Percentiles rank a stretch among this genome's conserved stretches.
Evolutionary conservation across 2,888 invertebrate species (phyloP).

Genomic region (Rambutsinella grinnellia): DNA sequence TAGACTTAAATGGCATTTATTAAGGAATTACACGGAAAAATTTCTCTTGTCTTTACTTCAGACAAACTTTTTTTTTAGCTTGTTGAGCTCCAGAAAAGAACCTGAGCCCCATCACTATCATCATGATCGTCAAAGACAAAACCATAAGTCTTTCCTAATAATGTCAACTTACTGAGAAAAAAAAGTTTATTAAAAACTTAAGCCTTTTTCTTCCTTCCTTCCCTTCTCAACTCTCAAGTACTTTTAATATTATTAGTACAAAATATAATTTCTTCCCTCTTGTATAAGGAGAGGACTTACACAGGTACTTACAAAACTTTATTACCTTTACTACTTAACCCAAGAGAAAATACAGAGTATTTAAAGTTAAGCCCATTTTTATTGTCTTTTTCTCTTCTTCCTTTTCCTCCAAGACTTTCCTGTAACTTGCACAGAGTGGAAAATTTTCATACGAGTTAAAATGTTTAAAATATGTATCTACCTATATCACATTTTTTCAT

Average conservation of each 20-base stretch:
- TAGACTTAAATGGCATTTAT: background rate
- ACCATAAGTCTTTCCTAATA: constrained; percentile 40
- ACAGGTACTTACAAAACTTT: constrained; percentile 28
- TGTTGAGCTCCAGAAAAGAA: background rate
- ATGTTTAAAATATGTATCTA: too few relatives aligned
- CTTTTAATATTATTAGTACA: constrained; percentile 20
- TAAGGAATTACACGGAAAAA: background rate
- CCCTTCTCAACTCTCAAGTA: too few relatives aligned
- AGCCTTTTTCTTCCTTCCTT: background rate
- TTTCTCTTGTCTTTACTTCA: background rate
- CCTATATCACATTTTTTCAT: constrained; percentile 6
- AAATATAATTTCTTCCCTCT: constrained; percentile 13
- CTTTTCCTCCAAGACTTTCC: too few relatives aligned
- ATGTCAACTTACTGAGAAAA: constrained; percentile 23
- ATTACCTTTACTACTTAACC: constrained; percentile 14
- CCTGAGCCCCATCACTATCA: constrained; percentile 9
- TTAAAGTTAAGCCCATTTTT: constrained; percentile 45
- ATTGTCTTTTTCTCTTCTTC: constrained; percentile 20
- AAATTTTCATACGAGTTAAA: too few relatives aligned
- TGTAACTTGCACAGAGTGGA: too few relatives aligned
- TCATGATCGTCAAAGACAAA: background rate
- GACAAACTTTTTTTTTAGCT: background rate
- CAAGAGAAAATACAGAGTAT: constrained; percentile 6
- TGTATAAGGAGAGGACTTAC: background rate
- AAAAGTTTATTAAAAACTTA: constrained; percentile 43